These are phyloP conservation scores for Drosophila elegans DNA, from an alignment of 1,140 invertebrate species.

Conservation along the genomic window DNA sequence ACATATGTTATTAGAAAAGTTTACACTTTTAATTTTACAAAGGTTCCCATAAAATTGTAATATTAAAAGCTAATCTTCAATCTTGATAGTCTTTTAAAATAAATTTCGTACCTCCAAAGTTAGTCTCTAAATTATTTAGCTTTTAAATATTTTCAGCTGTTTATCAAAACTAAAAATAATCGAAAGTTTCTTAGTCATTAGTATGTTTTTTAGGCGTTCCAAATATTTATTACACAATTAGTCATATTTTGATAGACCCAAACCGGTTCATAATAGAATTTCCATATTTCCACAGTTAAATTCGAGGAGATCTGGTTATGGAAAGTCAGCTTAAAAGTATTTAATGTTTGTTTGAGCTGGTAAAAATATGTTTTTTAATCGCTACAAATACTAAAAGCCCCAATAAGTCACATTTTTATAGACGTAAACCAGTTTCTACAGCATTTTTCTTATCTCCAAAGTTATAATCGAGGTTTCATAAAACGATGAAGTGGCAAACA, in stretches of 20 bases:
- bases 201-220: not conserved
- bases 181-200: too few relatives aligned
- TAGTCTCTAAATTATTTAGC: too few relatives aligned
- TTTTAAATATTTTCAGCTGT: too few relatives aligned
- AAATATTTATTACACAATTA: not conserved
- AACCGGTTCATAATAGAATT: constrained; percentile 1
- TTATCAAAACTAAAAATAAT: too few relatives aligned
- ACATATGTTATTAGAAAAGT: too few relatives aligned
- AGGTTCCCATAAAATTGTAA: too few relatives aligned
- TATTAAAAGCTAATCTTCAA: too few relatives aligned
- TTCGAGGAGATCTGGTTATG: not conserved
- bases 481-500: not conserved
- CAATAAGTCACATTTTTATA: constrained; percentile 3
- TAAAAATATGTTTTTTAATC: constrained; percentile 1
- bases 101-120: too few relatives aligned
- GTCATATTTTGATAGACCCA: not conserved
- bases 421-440: not conserved
- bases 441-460: not conserved
- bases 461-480: not conserved
- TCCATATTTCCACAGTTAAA: not conserved
- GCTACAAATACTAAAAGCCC: not conserved
- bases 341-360: not conserved
- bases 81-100: too few relatives aligned
- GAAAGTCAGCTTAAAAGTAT: not conserved
- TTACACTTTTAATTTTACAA: too few relatives aligned